phyloP scores from a whole-genome alignment of 2,797 vertebrate genomes.

The Rhadinocentrus ornatus region DNA sequence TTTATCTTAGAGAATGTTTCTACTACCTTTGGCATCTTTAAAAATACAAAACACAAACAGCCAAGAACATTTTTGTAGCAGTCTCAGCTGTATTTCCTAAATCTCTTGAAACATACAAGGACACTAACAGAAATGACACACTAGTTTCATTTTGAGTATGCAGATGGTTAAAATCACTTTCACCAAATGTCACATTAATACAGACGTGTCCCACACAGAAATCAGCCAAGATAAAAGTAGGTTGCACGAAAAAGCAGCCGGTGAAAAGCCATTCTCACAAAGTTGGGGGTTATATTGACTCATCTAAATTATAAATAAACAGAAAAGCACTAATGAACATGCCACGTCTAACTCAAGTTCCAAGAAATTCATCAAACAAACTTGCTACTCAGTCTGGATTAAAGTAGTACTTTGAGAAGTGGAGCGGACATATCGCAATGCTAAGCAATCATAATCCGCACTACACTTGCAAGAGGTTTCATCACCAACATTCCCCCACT shows the following conservation, averaged over 20 bases:
- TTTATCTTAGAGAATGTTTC: slow-evolving; percentile 29
- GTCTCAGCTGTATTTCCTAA: not conserved
- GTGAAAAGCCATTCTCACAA: slow-evolving; percentile 29
- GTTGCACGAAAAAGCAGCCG: slow-evolving; percentile 53
- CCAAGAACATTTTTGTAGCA: not conserved
- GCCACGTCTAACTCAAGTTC: slow-evolving; percentile 62
- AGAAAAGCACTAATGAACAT: slow-evolving; percentile 65
- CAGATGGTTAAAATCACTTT: slow-evolving; percentile 23
- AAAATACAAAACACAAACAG: slow-evolving; percentile 6
- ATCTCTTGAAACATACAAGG: slow-evolving; percentile 1
- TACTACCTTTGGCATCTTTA: slow-evolving; percentile 32
- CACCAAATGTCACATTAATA: slow-evolving; percentile 37
- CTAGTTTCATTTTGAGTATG: slow-evolving; percentile 11
- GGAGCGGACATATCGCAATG: slow-evolving; percentile 77
- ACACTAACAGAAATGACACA: slow-evolving; percentile 16
- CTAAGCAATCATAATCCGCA: slow-evolving; percentile 80
- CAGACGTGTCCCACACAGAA: slow-evolving; percentile 45
- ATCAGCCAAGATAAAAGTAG: slow-evolving; percentile 60
- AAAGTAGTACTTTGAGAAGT: slow-evolving; percentile 78
- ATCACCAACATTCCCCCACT: slow-evolving; percentile 82
- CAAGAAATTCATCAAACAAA: slow-evolving; percentile 75
- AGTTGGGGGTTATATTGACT: slow-evolving; percentile 49
- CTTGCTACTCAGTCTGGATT: slow-evolving; percentile 67
- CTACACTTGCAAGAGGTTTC: slow-evolving; percentile 85
- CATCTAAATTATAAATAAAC: slow-evolving; percentile 67